Evolutionary conservation across 92 coral and sea anemone species (phyloP).

Genomic region (Epizoanthus ramosus): DNA sequence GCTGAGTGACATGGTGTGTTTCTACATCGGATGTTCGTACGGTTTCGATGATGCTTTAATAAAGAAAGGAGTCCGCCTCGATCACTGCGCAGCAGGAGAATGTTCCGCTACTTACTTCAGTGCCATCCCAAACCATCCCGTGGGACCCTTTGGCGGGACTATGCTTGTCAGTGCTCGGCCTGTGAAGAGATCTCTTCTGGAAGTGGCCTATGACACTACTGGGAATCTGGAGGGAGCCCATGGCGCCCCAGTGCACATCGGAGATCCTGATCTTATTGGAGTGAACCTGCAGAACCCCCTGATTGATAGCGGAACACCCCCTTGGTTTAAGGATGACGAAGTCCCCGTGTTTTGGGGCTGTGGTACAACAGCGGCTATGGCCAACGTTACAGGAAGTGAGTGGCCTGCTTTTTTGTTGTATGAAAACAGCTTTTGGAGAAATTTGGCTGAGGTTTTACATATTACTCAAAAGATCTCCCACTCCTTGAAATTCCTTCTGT

Average conservation of each 20-base stretch:
- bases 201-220: not conserved
- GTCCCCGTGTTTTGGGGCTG: slow-evolving; percentile 33
- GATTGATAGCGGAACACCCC: not conserved
- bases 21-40: slow-evolving; percentile 35
- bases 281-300: not conserved
- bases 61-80: slow-evolving; percentile 3
- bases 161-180: slow-evolving; percentile 21
- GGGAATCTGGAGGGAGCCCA: slow-evolving; percentile 19
- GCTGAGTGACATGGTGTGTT: slow-evolving; percentile 24
- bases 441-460: too few relatives aligned
- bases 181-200: slow-evolving; percentile 13
- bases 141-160: slow-evolving; percentile 4
- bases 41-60: slow-evolving; percentile 38
- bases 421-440: too few relatives aligned
- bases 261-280: slow-evolving; percentile 27
- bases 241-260: slow-evolving; percentile 33
- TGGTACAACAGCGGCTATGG: slow-evolving; percentile 1
- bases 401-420: not conserved
- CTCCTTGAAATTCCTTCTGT: too few relatives aligned
- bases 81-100: not conserved
- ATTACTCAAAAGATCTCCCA: too few relatives aligned
- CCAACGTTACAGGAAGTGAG: slow-evolving; percentile 26
- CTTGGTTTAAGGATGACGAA: slow-evolving; percentile 8
- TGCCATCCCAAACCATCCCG: slow-evolving; percentile 6
- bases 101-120: not conserved